Evolutionary conservation across 2,797 vertebrate species (phyloP).

Genomic region (Mergus octosetaceus): DNA sequence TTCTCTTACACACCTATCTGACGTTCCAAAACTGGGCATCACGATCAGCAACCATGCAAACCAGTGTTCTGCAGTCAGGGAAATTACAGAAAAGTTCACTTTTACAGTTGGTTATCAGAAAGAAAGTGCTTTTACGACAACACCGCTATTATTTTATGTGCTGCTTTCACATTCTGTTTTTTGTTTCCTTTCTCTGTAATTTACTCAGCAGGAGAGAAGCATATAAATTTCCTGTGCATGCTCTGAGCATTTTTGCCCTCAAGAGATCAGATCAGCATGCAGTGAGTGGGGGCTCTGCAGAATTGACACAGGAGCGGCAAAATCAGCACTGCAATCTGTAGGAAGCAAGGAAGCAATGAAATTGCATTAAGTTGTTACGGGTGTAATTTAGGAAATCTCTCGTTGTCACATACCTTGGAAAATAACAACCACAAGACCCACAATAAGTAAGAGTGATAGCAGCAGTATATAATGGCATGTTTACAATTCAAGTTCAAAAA

Average conservation of each 20-base stretch:
- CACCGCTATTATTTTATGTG: background rate
- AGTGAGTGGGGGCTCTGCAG: background rate
- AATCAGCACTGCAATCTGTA: background rate
- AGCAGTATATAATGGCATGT: background rate
- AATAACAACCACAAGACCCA: background rate
- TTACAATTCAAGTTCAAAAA: background rate
- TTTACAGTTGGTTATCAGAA: background rate
- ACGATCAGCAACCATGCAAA: background rate
- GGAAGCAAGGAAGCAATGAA: background rate
- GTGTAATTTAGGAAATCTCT: background rate
- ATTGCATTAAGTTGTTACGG: background rate
- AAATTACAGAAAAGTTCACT: background rate
- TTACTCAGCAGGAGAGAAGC: conserved; percentile 14
- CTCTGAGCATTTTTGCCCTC: background rate
- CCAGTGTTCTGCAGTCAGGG: background rate
- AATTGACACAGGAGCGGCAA: background rate
- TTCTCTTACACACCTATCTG: background rate
- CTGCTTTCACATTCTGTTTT: conserved; percentile 22
- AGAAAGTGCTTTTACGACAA: background rate
- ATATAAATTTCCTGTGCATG: conserved; percentile 28
- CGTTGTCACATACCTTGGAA: background rate
- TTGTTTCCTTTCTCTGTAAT: conserved; percentile 37
- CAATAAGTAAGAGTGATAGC: background rate
- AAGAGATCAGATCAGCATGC: background rate
- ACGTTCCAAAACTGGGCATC: background rate